A percentile compares a stretch with the other conserved stretches of the same genome.
These are phyloP conservation scores for Neopipo cinnamomea DNA, from an alignment of 2,113 vertebrate genomes.

Conservation along the genomic window DNA sequence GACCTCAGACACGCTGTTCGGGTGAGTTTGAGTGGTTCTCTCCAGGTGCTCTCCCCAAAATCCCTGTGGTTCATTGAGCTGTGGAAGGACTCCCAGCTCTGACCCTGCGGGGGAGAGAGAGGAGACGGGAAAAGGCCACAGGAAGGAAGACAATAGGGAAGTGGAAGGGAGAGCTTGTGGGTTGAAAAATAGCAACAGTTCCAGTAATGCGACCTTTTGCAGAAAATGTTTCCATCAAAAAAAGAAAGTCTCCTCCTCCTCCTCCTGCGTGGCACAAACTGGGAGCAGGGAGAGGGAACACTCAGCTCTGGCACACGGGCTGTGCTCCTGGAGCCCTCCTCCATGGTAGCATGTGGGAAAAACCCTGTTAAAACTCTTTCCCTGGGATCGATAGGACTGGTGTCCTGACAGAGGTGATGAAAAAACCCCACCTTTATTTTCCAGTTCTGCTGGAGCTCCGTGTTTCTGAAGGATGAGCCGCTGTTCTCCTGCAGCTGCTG, in stretches of 20 bases:
- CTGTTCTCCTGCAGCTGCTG: neutral
- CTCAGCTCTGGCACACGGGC: rapidly evolving
- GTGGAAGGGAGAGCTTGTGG: neutral
- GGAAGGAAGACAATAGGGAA: constrained; percentile 38
- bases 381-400: neutral
- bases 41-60: neutral
- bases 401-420: neutral
- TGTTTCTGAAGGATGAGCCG: neutral
- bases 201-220: constrained; percentile 47
- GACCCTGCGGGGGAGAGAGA: neutral
- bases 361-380: neutral
- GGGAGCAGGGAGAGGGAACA: neutral
- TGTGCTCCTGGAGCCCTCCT: neutral
- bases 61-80: rapidly evolving
- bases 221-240: neutral
- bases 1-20: neutral
- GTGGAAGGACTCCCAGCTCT: neutral
- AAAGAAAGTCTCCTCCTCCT: neutral
- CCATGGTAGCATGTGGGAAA: neutral
- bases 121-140: neutral
- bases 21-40: neutral
- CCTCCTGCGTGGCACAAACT: neutral
- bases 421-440: neutral
- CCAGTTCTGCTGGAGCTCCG: neutral
- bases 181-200: constrained; percentile 27